Evolutionary conservation across 2,888 invertebrate genomes (phyloP).

Genomic region (Sphinx pinastri): DNA sequence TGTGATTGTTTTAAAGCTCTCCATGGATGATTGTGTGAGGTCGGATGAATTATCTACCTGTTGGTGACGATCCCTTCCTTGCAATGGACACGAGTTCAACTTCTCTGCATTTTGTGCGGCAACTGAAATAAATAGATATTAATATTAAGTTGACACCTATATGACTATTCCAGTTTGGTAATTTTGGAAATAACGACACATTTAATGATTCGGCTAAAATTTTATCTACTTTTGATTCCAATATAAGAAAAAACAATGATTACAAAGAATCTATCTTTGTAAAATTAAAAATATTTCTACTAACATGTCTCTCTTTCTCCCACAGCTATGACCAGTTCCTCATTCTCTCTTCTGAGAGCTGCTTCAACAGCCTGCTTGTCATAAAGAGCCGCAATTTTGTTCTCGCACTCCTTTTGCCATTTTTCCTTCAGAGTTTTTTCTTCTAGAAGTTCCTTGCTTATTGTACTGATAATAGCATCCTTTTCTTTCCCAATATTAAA

Average conservation of each 20-base stretch:
- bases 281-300: constrained; percentile 41
- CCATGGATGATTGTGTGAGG: constrained; percentile 66
- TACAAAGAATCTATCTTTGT: neutral
- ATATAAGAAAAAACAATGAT: neutral
- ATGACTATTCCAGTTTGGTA: neutral
- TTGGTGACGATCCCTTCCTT: constrained; percentile 54
- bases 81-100: constrained; percentile 30
- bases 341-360: constrained; percentile 61
- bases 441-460: constrained; percentile 56
- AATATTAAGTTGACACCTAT: neutral
- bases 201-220: too few species aligned
- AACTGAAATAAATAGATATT: constrained; percentile 52
- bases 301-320: constrained; percentile 65
- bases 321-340: constrained; percentile 56
- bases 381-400: constrained; percentile 40
- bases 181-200: too few species aligned
- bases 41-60: constrained; percentile 76
- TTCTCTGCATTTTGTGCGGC: constrained; percentile 56
- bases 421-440: constrained; percentile 48
- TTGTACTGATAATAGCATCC: constrained; percentile 47
- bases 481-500: constrained; percentile 48
- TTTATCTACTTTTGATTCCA: neutral
- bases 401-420: constrained; percentile 42
- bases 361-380: constrained; percentile 46
- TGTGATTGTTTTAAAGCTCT: constrained; percentile 70